These are phyloP conservation scores for Mus caroli DNA, from an alignment of 2,797 vertebrate species.

Conservation along the genomic window DNA sequence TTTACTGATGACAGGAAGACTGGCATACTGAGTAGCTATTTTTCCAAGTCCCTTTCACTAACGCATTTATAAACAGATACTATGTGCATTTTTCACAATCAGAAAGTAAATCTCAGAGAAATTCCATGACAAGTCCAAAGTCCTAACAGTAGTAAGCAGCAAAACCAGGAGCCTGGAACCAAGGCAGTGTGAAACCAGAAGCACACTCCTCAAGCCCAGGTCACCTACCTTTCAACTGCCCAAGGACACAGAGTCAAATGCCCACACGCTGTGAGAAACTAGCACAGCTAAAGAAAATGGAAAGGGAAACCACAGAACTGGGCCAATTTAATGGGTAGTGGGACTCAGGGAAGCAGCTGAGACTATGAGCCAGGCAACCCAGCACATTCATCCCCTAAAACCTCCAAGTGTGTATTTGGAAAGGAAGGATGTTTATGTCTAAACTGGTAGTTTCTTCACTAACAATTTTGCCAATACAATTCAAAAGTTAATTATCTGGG, in stretches of 20 bases:
- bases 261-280: background rate
- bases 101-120: slow-evolving; percentile 51
- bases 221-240: slow-evolving; percentile 31
- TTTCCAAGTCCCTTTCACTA: slow-evolving; percentile 51
- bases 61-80: slow-evolving; percentile 12
- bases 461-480: slow-evolving; percentile 58
- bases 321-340: background rate
- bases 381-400: background rate
- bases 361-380: background rate
- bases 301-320: background rate
- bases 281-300: background rate
- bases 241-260: slow-evolving; percentile 33
- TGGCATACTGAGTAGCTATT: slow-evolving; percentile 3
- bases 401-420: slow-evolving; percentile 2
- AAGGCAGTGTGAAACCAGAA: background rate
- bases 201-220: slow-evolving; percentile 48
- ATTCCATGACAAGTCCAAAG: slow-evolving; percentile 48
- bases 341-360: slow-evolving; percentile 33
- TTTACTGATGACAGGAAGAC: slow-evolving; percentile 49
- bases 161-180: slow-evolving; percentile 14
- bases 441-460: slow-evolving; percentile 36
- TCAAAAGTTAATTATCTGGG: slow-evolving; percentile 64
- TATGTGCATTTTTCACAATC: slow-evolving; percentile 42
- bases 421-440: slow-evolving; percentile 32
- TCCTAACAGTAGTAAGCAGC: slow-evolving; percentile 17